Conservation (phyloP, 2,113 vertebrate genomes). For the Guaruba guarouba region DNA sequence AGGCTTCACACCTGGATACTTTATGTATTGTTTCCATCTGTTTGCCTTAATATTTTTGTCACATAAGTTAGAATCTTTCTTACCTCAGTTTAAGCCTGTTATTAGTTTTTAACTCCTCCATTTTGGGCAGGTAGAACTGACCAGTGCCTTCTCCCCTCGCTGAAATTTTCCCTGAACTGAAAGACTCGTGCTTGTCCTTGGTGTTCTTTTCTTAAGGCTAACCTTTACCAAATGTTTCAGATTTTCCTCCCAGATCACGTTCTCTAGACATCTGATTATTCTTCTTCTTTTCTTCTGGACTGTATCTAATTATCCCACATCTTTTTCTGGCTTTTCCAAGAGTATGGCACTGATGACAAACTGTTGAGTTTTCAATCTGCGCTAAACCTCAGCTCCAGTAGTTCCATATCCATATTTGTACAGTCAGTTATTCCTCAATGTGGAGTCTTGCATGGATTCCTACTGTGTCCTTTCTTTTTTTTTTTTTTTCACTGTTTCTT, state of each 20-base stretch:
- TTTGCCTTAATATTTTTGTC: background rate
- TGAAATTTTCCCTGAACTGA: background rate
- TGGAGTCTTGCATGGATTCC: background rate
- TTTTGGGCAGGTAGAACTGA: background rate
- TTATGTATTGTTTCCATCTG: background rate
- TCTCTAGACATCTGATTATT: background rate
- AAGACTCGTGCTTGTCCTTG: background rate
- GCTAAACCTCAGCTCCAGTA: background rate
- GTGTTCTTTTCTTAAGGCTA: background rate
- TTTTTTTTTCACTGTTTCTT: background rate
- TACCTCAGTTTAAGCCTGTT: background rate
- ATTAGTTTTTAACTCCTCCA: background rate
- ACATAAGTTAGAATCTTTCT: background rate
- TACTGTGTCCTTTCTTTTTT: background rate
- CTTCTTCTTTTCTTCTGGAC: background rate
- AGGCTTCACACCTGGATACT: background rate
- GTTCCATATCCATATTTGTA: conserved; percentile 27
- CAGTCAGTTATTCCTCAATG: conserved; percentile 10
- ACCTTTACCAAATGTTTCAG: background rate
- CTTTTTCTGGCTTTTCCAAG: background rate
- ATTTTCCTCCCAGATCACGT: background rate
- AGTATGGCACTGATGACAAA: background rate
- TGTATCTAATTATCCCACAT: background rate
- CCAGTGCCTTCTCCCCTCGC: background rate
- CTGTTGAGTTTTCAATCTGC: conserved; percentile 2